Base-by-base conservation (phyloP, 2,113 vertebrate species). In the Oncorhynchus mykiss region DNA sequence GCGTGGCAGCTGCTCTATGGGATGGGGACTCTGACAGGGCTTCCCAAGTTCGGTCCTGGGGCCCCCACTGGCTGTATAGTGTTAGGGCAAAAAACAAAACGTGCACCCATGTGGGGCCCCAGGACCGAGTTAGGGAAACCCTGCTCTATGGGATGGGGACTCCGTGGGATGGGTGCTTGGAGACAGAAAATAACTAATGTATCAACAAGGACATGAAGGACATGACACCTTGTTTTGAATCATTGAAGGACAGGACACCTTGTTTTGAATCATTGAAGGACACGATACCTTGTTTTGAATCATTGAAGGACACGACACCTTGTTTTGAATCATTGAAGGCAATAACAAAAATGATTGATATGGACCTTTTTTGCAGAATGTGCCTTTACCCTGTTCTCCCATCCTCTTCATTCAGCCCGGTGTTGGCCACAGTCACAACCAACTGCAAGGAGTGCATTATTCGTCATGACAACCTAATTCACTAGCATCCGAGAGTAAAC, bases 401-500 rank as follows among this genome's bases (percentile, higher is more conserved):
- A 34, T 65, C 27, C 27, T 69, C 20, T 76, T 27, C 57, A 45
- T 22, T 24, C 14, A 20, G 29, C 62, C 39, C 69, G 60, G n/a
- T 64, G 76, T 29, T 71, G 70, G 68, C 74, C 69, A 45, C 80
- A 70, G 72, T 66, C 77, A 49, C 25, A 2, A 4, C 81, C 39
- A 74, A 78, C 74, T 76, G 45, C 18, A 79, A 71, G 12, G 49
- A 29, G 75, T 20, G 78, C 65, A 2, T 72, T 79, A 80, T 86
- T 78, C 71, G 80, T 86, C 84, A 73, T 65, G 72, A 83, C 79
- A 81, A 84, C 78, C 88, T 85, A 78, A 82, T 89, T 86, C 78
- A 78, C 73, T 64, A 71, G 80, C 80, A 76, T 86, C 78, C 82
- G 76, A 88, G 77, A 90, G 81, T 77, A 83, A 39, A 76, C 84